phyloP scores from a whole-genome alignment of 2,888 invertebrate genomes.

The Protodeltote pygarga region DNA sequence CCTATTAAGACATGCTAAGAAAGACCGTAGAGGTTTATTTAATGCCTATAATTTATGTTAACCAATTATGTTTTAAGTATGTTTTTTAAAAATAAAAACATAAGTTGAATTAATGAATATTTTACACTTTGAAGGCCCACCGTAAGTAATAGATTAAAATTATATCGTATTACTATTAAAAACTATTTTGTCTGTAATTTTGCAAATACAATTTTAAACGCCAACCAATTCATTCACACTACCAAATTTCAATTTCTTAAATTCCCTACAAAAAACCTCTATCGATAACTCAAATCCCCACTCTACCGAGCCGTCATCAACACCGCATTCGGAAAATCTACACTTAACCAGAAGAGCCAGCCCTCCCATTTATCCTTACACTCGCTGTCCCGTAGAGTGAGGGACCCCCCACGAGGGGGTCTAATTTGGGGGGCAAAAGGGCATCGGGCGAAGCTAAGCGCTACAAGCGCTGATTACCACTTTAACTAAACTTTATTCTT shows the following conservation, averaged over 20 bases:
- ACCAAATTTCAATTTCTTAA: not conserved
- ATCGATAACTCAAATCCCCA: conserved; percentile 57
- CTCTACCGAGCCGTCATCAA: conserved; percentile 81
- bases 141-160: no score
- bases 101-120: no score
- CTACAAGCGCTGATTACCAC: conserved; percentile 70
- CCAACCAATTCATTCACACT: not conserved
- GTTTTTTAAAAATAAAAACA: no score
- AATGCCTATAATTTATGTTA: no score
- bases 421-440: conserved; percentile 80
- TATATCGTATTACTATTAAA: no score
- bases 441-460: conserved; percentile 76
- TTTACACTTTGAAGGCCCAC: no score
- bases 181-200: no score
- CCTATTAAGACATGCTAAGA: no score
- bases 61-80: no score
- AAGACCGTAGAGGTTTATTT: no score
- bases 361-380: conserved; percentile 87
- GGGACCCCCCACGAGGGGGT: conserved; percentile 52
- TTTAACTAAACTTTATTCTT: conserved; percentile 58
- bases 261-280: conserved; percentile 17
- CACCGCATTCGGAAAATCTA: conserved; percentile 88
- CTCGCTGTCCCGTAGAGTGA: conserved; percentile 78
- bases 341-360: conserved; percentile 87
- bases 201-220: no score